A percentile compares a stretch with the other conserved stretches of the same genome.
Evolutionary conservation across 2,113 vertebrate species (phyloP).

Genomic region (Emydura subglobosa): DNA sequence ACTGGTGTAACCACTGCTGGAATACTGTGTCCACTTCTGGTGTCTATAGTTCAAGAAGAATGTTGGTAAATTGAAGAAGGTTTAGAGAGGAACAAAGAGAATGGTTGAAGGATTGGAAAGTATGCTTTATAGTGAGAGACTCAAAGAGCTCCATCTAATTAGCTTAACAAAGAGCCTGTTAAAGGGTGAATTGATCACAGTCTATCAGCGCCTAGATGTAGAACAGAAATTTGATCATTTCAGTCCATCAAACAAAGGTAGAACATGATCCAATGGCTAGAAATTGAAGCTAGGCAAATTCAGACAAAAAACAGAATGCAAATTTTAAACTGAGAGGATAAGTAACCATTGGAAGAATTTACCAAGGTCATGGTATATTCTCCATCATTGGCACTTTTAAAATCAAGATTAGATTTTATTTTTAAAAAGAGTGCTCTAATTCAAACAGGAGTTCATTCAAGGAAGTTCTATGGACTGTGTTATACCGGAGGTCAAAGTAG

Average conservation of each 20-base stretch:
- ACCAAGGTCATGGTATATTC: not conserved
- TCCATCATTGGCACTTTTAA: not conserved
- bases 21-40: not conserved
- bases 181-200: not conserved
- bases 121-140: not conserved
- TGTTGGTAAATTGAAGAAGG: not conserved
- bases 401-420: fast-evolving
- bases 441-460: not conserved
- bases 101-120: not conserved
- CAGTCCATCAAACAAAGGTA: not conserved
- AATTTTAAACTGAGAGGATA: not conserved
- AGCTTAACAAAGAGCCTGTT: not conserved
- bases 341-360: not conserved
- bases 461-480: not conserved
- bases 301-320: not conserved
- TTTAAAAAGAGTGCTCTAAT: not conserved
- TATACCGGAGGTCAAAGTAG: not conserved
- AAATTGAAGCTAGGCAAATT: not conserved
- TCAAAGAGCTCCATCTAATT: not conserved
- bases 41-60: not conserved
- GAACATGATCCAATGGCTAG: not conserved
- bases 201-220: not conserved
- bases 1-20: not conserved
- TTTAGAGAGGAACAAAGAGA: not conserved
- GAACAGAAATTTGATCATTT: not conserved